These are phyloP conservation scores for Columba livia DNA, from an alignment of 2,113 vertebrate genomes.

Conservation along the genomic window DNA sequence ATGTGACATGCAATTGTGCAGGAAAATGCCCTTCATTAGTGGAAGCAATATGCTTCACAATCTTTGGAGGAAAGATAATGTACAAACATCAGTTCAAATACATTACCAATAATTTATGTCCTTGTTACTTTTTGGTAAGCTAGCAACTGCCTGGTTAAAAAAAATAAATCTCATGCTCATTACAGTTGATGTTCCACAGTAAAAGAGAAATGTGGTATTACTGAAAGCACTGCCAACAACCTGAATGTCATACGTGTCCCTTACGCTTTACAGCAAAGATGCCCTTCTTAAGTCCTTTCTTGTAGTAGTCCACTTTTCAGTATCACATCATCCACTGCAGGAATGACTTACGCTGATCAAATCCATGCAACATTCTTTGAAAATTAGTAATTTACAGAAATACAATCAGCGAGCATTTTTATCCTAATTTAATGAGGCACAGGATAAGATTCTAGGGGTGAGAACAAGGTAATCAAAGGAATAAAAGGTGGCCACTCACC, in stretches of 20 bases:
- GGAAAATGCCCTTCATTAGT: not conserved
- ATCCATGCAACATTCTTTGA: not conserved
- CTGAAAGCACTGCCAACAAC: not conserved
- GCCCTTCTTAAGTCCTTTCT: not conserved
- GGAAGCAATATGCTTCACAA: not conserved
- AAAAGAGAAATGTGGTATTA: not conserved
- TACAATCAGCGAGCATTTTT: not conserved
- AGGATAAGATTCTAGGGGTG: conserved; percentile 37
- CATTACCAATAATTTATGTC: not conserved
- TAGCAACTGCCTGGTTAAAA: not conserved
- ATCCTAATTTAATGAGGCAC: not conserved
- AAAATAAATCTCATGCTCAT: not conserved
- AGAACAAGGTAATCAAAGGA: not conserved
- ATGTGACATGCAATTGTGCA: not conserved
- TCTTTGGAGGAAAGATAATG: not conserved
- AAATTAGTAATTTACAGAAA: not conserved
- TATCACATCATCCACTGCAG: not conserved
- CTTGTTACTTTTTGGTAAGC: not conserved
- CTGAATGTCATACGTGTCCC: not conserved
- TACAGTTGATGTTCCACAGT: not conserved
- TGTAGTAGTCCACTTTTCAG: not conserved
- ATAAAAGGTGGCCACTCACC: conserved; percentile 74
- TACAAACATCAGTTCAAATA: not conserved
- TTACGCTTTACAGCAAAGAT: not conserved
- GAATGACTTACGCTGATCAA: not conserved